These are phyloP conservation scores for Melanogrammus aeglefinus DNA, from an alignment of 2,797 vertebrate species.

Conservation along the genomic window DNA sequence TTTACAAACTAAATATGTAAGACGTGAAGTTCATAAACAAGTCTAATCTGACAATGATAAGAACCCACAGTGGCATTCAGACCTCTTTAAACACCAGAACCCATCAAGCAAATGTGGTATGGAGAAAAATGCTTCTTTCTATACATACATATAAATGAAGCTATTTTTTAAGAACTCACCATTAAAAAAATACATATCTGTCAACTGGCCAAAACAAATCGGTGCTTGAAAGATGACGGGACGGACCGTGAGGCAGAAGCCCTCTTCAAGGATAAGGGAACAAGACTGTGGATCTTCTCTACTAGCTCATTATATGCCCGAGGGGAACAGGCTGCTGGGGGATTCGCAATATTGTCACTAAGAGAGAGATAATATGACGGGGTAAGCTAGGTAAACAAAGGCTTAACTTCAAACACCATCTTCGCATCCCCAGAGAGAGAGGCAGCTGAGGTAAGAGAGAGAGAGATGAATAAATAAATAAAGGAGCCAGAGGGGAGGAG, in stretches of 20 bases:
- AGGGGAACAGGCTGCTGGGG: slow-evolving; percentile 32
- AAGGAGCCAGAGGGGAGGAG: not conserved
- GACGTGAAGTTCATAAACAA: not conserved
- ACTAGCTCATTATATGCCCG: slow-evolving; percentile 61
- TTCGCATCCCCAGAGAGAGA: slow-evolving; percentile 17
- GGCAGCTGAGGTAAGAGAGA: not conserved
- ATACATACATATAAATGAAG: not conserved
- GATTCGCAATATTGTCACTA: slow-evolving; percentile 42
- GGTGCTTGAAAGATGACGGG: slow-evolving; percentile 19
- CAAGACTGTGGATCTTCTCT: slow-evolving; percentile 31
- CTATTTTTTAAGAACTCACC: not conserved
- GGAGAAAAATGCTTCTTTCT: not conserved
- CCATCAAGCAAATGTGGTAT: not conserved
- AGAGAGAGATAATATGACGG: slow-evolving; percentile 64
- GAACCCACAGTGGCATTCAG: not conserved
- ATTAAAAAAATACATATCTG: slow-evolving; percentile 12
- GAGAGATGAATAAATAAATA: not conserved
- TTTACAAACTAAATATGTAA: not conserved
- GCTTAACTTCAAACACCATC: slow-evolving; percentile 39
- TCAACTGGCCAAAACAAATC: slow-evolving; percentile 34
- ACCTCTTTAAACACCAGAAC: not conserved
- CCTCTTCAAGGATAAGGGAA: slow-evolving; percentile 30
- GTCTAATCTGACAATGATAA: slow-evolving; percentile 1
- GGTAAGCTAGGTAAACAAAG: slow-evolving; percentile 59
- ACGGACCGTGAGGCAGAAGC: slow-evolving; percentile 29